Conservation (phyloP, 2,113 vertebrate species). For the Chaenogobius annularis region DNA sequence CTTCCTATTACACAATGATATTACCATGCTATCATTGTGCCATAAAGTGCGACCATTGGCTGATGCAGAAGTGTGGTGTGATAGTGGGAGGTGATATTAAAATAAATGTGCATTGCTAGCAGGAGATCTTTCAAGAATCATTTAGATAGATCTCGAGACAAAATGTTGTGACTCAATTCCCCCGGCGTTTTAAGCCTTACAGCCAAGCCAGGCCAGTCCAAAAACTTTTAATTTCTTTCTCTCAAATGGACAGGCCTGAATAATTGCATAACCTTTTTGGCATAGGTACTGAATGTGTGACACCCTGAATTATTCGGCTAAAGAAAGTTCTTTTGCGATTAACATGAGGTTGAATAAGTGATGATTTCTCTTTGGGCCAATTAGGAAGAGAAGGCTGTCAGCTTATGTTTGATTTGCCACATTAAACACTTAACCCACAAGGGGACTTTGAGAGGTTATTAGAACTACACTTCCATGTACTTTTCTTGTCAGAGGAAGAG, state of each 20-base stretch:
- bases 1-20: too few species aligned
- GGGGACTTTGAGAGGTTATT: conserved; percentile 51
- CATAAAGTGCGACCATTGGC: too few species aligned
- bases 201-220: background rate
- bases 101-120: too few species aligned
- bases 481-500: conserved; percentile 45
- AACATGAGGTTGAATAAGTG: conserved; percentile 21
- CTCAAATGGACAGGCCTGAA: background rate
- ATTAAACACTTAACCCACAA: conserved; percentile 61
- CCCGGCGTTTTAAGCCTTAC: too few species aligned
- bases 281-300: background rate
- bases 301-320: background rate
- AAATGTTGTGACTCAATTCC: too few species aligned
- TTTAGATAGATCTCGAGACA: too few species aligned
- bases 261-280: conserved; percentile 5
- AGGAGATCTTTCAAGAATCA: too few species aligned
- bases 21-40: too few species aligned
- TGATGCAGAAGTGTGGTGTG: too few species aligned
- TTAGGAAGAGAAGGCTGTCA: conserved; percentile 36
- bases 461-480: conserved; percentile 47
- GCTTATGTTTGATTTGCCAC: conserved; percentile 41
- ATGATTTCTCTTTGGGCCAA: conserved; percentile 9
- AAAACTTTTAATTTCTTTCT: background rate
- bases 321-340: conserved; percentile 6
- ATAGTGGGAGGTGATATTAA: too few species aligned